Conservation (phyloP, 2,888 invertebrate species). For the Thera britannica region DNA sequence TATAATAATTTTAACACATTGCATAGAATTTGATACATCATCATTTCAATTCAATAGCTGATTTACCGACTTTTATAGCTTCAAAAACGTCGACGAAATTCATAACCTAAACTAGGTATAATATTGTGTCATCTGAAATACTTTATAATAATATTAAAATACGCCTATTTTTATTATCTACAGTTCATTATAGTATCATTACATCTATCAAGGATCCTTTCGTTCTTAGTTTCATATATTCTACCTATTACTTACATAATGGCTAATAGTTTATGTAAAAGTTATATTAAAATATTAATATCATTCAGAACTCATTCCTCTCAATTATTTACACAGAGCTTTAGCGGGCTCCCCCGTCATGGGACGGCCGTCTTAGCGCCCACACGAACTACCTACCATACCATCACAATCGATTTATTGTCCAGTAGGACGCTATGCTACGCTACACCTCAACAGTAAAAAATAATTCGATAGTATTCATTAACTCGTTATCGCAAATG, state of each 20-base stretch:
- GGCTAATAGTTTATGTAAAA: slow-evolving; percentile 72
- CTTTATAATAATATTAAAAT: slow-evolving; percentile 50
- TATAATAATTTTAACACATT: slow-evolving; percentile 13
- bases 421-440: slow-evolving; percentile 67
- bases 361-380: slow-evolving; percentile 37
- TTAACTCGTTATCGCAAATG: slow-evolving; percentile 71
- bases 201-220: slow-evolving; percentile 58
- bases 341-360: slow-evolving; percentile 42
- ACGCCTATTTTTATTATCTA: slow-evolving; percentile 53
- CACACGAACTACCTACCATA: slow-evolving; percentile 39
- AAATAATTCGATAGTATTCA: slow-evolving; percentile 57
- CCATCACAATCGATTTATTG: slow-evolving; percentile 60
- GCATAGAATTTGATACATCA: slow-evolving; percentile 9
- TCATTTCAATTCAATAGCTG: slow-evolving; percentile 16
- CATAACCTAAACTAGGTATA: slow-evolving; percentile 52
- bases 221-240: slow-evolving; percentile 58
- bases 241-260: slow-evolving; percentile 61
- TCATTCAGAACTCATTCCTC: slow-evolving; percentile 78
- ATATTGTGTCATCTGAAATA: slow-evolving; percentile 54
- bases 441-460: slow-evolving; percentile 56
- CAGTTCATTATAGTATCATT: slow-evolving; percentile 61
- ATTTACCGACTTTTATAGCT: slow-evolving; percentile 16
- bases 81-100: slow-evolving; percentile 24
- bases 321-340: slow-evolving; percentile 59
- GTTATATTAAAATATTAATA: slow-evolving; percentile 79